These are phyloP conservation scores for Chymomyza caudatula DNA, from an alignment of 2,888 invertebrate genomes.

Conservation along the genomic window DNA sequence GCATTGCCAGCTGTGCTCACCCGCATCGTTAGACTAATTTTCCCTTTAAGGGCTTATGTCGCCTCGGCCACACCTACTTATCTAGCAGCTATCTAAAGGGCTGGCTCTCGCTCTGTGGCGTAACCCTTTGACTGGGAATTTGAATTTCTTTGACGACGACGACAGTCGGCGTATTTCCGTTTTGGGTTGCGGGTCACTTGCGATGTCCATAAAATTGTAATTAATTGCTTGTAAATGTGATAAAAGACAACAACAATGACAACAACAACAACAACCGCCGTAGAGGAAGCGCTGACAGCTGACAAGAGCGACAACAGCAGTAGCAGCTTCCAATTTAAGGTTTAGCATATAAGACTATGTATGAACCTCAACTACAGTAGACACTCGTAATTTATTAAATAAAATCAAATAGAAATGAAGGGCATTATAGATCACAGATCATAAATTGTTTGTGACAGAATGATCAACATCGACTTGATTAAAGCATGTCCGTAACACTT, in stretches of 20 bases:
- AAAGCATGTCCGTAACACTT: too few species aligned
- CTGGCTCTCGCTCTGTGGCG: too few species aligned
- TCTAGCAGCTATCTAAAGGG: too few species aligned
- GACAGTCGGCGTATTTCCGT: constrained; percentile 40
- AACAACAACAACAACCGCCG: constrained; percentile 27
- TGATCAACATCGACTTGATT: too few species aligned
- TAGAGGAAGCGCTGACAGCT: background rate
- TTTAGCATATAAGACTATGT: background rate
- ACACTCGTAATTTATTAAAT: too few species aligned
- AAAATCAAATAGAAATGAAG: too few species aligned
- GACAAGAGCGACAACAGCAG: background rate
- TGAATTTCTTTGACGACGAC: constrained; percentile 11
- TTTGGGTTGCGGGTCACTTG: constrained; percentile 45
- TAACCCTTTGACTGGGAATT: constrained; percentile 22
- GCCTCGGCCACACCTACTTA: constrained; percentile 41
- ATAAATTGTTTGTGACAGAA: too few species aligned
- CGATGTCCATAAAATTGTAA: constrained; percentile 50
- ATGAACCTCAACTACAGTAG: too few species aligned
- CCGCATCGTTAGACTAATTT: constrained; percentile 67
- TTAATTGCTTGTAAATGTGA: constrained; percentile 60
- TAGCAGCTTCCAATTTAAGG: background rate
- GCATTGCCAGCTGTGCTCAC: constrained; percentile 63
- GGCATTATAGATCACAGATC: too few species aligned
- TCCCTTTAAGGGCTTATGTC: constrained; percentile 36
- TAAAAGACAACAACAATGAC: constrained; percentile 39